Base-by-base conservation (phyloP, 1,140 invertebrate genomes). In the Drosophila trapezifrons region DNA sequence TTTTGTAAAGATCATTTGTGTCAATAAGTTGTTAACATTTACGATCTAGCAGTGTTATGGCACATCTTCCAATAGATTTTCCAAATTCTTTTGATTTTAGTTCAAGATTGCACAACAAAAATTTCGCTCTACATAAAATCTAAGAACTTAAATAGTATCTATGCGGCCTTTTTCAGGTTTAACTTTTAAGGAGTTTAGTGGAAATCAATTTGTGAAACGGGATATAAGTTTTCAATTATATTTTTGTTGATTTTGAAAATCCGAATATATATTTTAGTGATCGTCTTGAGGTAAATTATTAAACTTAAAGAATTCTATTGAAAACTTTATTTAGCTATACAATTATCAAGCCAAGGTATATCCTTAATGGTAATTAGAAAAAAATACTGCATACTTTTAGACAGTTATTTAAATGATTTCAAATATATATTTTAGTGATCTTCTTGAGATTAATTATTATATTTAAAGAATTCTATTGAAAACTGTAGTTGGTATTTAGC, bases 51-150 rank as follows among this genome's bases (percentile, higher is more conserved):
- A 27, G 46, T 37, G 7, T 62, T 65, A 64, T 64, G 27, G n/a
- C 63, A 59, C 67, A 71, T 71, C 49, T 73, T 37, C 20, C 25
- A 58, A 40, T 32, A 18, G 60, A 27, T 37, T 47, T 65, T 20
- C 22, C 47, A 35, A 45, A 38, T 57, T 47, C 10, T 49, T 71
- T 71, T 71, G 64, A 71, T 71, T 70, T 71, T 37, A 18, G 17
- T 57, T 69, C 42, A 37, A 70, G 51, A 78, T 72, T 78, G 73
- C 66, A 72, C 72, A 74, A 55, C 47, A 72, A 49, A 75, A 46
- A 58, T 71, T 71, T 71, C 9, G 20, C 9, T 49, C 59, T 64
- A 72, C 74, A 59, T 71, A 77, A 15, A 38, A 5, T 42, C 67
- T 78, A 72, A 27, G 13, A 74, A 55, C 35, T 42, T 49, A 75